Base-by-base conservation (phyloP, 2,888 invertebrate genomes). In the Drosophila rellima region DNA sequence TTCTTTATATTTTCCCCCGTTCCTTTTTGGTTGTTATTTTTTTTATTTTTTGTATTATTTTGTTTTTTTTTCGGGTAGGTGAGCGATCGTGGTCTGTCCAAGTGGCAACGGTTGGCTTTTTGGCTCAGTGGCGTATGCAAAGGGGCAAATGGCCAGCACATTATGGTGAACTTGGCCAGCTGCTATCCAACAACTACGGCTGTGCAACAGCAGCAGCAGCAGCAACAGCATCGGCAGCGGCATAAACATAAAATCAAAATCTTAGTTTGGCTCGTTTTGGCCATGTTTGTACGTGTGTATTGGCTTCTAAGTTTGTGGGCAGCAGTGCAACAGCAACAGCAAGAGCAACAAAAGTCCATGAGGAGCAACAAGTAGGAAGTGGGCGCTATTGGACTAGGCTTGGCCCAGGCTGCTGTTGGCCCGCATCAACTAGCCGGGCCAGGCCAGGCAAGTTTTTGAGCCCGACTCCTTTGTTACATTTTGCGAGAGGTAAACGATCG, bases 401-500 rank as follows among this genome's bases (percentile, higher is more conserved):
- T 76, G 45, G 23, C 42, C 48, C 59, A 59, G 40, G 61, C 63
- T 63, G 54, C 72, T 56, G 56, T 47, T 62, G 31, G 72, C 68
- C 76, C 74, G 76, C 71, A 75, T 75, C 74, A 67, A 71, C 76
- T 60, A 67, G 73, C 73, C 74, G n/a, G 61, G 48, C 55, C 63
- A 18, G 57, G 52, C 51, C 63, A 47, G 31, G 39, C 40, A n/a
- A 51, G 26, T 52, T 86, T 86, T 79, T 76, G 70, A 60, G 72
- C 52, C 51, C 68, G 77, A 79, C 86, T 88, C 88, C 88, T 88
- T 86, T 88, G 88, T 88, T 86, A 86, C 85, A 86, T 88, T 88
- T 88, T 80, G 80, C 77, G 80, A 84, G 82, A 83, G 86, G 86
- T 86, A 89, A 88, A 88, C 85, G 89, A 84, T 88, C 89, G 88